Conservation (phyloP, 1,140 invertebrate species). For the Thaumetopoea pityocampa region DNA sequence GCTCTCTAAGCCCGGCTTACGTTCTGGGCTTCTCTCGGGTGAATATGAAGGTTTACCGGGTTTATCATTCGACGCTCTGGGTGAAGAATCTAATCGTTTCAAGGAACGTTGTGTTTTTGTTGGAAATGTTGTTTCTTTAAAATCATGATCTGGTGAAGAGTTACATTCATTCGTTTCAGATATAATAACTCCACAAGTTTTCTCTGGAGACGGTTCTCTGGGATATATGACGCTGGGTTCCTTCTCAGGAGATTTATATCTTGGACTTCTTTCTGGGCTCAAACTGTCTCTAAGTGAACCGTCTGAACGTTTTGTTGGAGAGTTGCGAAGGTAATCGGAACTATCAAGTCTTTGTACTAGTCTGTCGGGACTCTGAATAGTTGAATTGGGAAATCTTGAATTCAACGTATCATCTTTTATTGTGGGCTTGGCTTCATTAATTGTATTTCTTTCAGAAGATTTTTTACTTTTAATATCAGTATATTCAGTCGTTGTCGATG, state of each 20-base stretch:
- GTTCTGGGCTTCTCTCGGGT: conserved; percentile 5
- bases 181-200: conserved; percentile 1
- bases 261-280: conserved; percentile 17
- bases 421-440: too few relatives aligned
- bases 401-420: too few relatives aligned
- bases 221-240: conserved; percentile 6
- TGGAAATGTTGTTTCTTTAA: conserved; percentile 1
- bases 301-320: neutral
- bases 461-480: neutral
- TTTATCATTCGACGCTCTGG: neutral
- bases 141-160: neutral
- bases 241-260: conserved; percentile 7
- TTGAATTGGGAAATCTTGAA: neutral
- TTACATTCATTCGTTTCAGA: conserved; percentile 8
- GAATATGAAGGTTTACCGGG: neutral
- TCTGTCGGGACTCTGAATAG: neutral
- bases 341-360: conserved; percentile 3
- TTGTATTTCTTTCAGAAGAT: neutral
- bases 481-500: neutral
- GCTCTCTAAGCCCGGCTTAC: neutral
- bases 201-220: neutral
- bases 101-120: neutral
- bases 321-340: neutral
- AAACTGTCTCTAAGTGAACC: conserved; percentile 3
- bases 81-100: conserved; percentile 7